phyloP scores from a whole-genome alignment of 2,797 vertebrate genomes.

The Euthynnus affinis region DNA sequence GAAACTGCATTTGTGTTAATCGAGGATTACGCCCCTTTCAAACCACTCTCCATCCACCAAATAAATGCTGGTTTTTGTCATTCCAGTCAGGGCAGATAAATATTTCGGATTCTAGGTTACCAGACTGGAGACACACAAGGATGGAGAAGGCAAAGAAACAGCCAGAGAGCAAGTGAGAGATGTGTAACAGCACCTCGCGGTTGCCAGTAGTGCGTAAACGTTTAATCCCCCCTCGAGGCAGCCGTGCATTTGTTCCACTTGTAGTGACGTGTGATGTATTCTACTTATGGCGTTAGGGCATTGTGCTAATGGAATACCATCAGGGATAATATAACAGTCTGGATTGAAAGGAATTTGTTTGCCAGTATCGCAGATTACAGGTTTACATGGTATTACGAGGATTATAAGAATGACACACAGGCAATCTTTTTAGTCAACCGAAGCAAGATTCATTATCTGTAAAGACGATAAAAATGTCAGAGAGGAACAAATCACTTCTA shows the following conservation, averaged over 20 bases:
- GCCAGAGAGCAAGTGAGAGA: constrained; percentile 24
- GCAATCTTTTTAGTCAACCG: constrained; percentile 17
- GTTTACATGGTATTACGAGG: constrained; percentile 29
- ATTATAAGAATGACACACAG: constrained; percentile 25
- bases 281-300: constrained; percentile 24
- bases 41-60: constrained; percentile 5
- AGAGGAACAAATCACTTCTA: constrained; percentile 26
- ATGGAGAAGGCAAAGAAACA: neutral
- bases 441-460: constrained; percentile 15
- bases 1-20: constrained; percentile 34
- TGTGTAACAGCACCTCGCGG: constrained; percentile 23
- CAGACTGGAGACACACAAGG: constrained; percentile 22
- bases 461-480: constrained; percentile 24
- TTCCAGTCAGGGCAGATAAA: constrained; percentile 49
- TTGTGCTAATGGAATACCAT: constrained; percentile 19
- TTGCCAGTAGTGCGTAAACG: constrained; percentile 36
- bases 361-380: constrained; percentile 18
- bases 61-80: constrained; percentile 29
- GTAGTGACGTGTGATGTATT: constrained; percentile 28
- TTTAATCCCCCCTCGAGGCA: constrained; percentile 29
- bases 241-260: constrained; percentile 39
- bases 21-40: constrained; percentile 25
- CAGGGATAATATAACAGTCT: constrained; percentile 10
- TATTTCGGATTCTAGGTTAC: constrained; percentile 50
- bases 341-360: constrained; percentile 46